Conservation (phyloP, 1,140 invertebrate species). For the Drosophila pachea region DNA sequence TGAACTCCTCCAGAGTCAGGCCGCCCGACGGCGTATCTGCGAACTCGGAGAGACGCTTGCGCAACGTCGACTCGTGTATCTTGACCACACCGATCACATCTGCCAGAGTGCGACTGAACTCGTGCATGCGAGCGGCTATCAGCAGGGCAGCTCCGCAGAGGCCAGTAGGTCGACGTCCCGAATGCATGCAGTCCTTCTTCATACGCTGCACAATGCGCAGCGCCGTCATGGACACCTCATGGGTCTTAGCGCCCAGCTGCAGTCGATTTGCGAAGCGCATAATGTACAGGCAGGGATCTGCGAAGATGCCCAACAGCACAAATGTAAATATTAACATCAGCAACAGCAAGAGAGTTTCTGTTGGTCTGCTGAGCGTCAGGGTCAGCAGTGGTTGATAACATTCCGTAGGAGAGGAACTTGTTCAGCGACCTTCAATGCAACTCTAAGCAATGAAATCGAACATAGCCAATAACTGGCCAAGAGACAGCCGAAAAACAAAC, state of each 20-base stretch:
- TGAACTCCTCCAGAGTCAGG: slow-evolving; percentile 97
- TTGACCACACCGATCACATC: slow-evolving; percentile 98
- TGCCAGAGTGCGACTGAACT: slow-evolving; percentile 91
- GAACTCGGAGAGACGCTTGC: slow-evolving; percentile 96
- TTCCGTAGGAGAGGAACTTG: slow-evolving; percentile 63
- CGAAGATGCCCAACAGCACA: slow-evolving; percentile 64
- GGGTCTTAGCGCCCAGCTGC: slow-evolving; percentile 94
- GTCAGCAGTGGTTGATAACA: slow-evolving; percentile 17
- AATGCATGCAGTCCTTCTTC: slow-evolving; percentile 98
- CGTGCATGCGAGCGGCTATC: slow-evolving; percentile 94
- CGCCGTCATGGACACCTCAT: slow-evolving; percentile 97
- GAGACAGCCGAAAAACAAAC: slow-evolving; percentile 57
- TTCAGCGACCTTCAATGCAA: slow-evolving; percentile 61
- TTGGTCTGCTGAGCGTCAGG: slow-evolving; percentile 7
- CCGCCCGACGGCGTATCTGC: slow-evolving; percentile 94
- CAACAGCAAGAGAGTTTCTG: neutral
- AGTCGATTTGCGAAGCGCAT: slow-evolving; percentile 96
- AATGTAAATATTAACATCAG: neutral
- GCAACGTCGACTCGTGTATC: slow-evolving; percentile 95
- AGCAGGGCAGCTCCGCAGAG: slow-evolving; percentile 98
- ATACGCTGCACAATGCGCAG: slow-evolving; percentile 95
- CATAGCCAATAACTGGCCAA: slow-evolving; percentile 60
- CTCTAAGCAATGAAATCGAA: slow-evolving; percentile 67
- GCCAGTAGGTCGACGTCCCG: slow-evolving; percentile 95
- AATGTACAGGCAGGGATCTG: slow-evolving; percentile 97